Base-by-base conservation (phyloP, 2,113 vertebrate genomes). In the Polypterus bichir region DNA sequence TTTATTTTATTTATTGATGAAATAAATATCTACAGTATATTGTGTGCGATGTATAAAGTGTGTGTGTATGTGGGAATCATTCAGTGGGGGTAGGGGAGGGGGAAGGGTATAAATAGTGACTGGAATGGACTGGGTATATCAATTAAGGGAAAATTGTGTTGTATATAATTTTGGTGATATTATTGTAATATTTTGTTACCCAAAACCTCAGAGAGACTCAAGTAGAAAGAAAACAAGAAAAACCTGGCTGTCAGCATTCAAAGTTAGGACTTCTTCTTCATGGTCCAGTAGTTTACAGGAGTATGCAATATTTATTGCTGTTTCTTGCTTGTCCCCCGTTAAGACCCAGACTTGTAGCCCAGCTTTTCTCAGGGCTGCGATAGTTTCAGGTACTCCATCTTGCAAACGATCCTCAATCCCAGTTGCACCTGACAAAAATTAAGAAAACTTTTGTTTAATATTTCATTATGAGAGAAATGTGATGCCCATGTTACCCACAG, bases 341-440 rank as follows among this genome's bases (percentile, higher is more conserved):
- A 99, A 86, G 64, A 99, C 93, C 96, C 96, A 98, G 56, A 99
- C 92, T 78, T 96, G 91, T 57, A 99, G 73, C n/a, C 93, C 95
- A 2, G 95, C 96, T 65, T 86, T 88, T 48, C 91, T 83, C 62
- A 99, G 69, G 1, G 81, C 86, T 3, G 87, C 84, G 4, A 99
- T 94, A 46, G 95, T 94, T 72, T 98, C 95, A 0, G 95, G 94
- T 1, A 99, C 96, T 0, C 94, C 96, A 0, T 97, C 94, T 76
- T 98, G 95, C 64, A 99, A 83, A 54, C 92, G 85, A 70, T 99
- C 96, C 77, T 97, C 96, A 47, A 99, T 86, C 49, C 94, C 96
- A 0, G 96, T 99, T 9, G 92, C 96, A 63, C 96, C 96, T 97
- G 64, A 53, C 48, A 62, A n/a, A 3, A 11, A 3, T 4, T 3